phyloP scores from a whole-genome alignment of 23 tunicate species.

The Diplosoma virens region DNA sequence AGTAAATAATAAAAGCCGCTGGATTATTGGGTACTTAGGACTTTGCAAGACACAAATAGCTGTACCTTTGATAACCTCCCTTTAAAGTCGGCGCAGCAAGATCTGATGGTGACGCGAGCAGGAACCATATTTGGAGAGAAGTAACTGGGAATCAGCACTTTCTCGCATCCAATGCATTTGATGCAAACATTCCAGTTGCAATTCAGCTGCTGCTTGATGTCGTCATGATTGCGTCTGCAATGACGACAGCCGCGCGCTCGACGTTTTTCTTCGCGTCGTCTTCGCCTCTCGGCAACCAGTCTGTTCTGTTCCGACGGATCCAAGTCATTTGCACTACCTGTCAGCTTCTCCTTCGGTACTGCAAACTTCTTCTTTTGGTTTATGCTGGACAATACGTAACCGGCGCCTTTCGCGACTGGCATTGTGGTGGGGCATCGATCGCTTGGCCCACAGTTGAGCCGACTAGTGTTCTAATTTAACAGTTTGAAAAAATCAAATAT shows the following conservation, averaged over 20 bases:
- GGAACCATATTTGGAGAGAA: background rate
- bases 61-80: conserved; percentile 49
- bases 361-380: conserved; percentile 21
- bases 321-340: background rate
- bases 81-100: conserved; percentile 57
- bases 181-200: conserved; percentile 4
- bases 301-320: background rate
- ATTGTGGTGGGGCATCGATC: background rate
- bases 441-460: too few species aligned
- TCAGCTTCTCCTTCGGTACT: background rate
- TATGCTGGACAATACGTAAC: conserved; percentile 39
- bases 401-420: conserved; percentile 62
- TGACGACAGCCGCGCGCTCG: conserved; percentile 50
- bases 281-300: background rate
- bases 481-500: too few species aligned
- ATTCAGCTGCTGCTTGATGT: background rate
- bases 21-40: too few species aligned
- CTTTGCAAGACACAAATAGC: too few species aligned
- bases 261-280: conserved; percentile 9
- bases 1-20: too few species aligned
- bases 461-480: too few species aligned
- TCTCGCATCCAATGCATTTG: conserved; percentile 49
- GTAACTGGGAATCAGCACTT: background rate
- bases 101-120: conserved; percentile 8
- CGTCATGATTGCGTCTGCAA: conserved; percentile 47